Percentiles rank a stretch among this genome's conserved stretches.
Evolutionary conservation across 2,888 invertebrate species (phyloP).

Genomic region (Hyles lineata): DNA sequence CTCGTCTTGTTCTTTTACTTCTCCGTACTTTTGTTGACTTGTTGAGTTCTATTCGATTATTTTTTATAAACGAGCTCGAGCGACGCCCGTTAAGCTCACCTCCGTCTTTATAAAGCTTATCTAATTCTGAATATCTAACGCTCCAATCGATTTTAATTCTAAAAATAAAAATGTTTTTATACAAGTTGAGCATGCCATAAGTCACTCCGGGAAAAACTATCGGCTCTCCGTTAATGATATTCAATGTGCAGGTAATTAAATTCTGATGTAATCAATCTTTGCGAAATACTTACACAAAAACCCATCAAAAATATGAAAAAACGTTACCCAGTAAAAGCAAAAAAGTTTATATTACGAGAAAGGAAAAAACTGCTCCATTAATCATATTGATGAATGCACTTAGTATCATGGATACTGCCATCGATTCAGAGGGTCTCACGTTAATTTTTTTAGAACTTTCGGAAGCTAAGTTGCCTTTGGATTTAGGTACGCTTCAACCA

Average conservation of each 20-base stretch:
- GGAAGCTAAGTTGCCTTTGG: not conserved
- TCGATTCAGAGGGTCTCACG: not conserved
- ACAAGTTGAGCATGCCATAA: conserved; percentile 38
- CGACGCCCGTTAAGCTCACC: conserved; percentile 71
- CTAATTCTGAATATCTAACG: conserved; percentile 70
- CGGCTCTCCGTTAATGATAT: conserved; percentile 50
- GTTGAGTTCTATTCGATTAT: conserved; percentile 35
- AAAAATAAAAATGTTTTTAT: conserved; percentile 1
- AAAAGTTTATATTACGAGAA: conserved; percentile 63
- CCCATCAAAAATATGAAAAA: conserved; percentile 62
- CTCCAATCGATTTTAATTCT: not conserved
- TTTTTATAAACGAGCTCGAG: conserved; percentile 75
- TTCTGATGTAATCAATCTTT: conserved; percentile 65
- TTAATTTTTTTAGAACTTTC: conserved; percentile 11
- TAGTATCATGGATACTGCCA: conserved; percentile 44
- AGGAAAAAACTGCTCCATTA: conserved; percentile 64
- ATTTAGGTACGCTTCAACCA: not conserved
- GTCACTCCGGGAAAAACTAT: conserved; percentile 34
- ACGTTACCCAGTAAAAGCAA: conserved; percentile 52
- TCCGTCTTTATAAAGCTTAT: conserved; percentile 77
- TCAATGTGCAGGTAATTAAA: conserved; percentile 41
- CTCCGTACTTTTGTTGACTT: conserved; percentile 66
- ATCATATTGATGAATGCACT: conserved; percentile 78
- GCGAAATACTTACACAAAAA: conserved; percentile 64
- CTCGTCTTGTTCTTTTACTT: conserved; percentile 76